Base-by-base conservation (phyloP, 2,888 invertebrate genomes). In the Tachina lurida region DNA sequence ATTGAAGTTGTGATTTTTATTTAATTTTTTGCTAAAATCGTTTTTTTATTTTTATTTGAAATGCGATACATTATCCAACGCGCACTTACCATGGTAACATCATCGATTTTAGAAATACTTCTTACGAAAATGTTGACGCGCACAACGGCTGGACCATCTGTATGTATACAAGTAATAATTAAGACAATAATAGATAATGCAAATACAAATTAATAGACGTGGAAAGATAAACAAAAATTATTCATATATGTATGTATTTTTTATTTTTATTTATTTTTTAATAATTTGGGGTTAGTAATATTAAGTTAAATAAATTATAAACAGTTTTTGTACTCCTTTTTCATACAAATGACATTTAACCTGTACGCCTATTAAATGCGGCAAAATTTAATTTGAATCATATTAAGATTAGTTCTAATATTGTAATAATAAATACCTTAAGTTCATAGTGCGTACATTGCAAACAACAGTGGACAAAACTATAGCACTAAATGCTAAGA, bases 81-180 rank as follows among this genome's bases (percentile, higher is more conserved):
- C 90, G 90, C 89, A 97, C 97, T 97, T 97, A 98, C 98, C 98
- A 98, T 98, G 92, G 97, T 98, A 94, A 98, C 98, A 95, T 98
- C 98, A 96, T 98, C 98, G 95, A 98, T 98, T 95, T 98, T 98
- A 95, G 98, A 97, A 95, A 98, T 97, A 97, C 98, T 98, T 95
- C 98, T 95, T 94, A 98, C 97, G 96, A 97, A 97, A 95, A 98
- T 97, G 97, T 98, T 98, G 95, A 98, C 98, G 95, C 96, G 96
- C 94, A 98, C 98, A 94, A 97, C 95, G 93, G 98, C 97, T 93
- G 98, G 97, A 93, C 98, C 98, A 96, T 97, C 97, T 95, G 94
- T 93, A 90, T 90, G 89, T 90, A 87, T 84, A 84, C 84, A 84
- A 87, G 81, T 87, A 87, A 85, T 84, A 85, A 81, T 82, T 84